Base-by-base conservation (phyloP, 2,888 invertebrate species). In the Lordiphosa andalusiaca region DNA sequence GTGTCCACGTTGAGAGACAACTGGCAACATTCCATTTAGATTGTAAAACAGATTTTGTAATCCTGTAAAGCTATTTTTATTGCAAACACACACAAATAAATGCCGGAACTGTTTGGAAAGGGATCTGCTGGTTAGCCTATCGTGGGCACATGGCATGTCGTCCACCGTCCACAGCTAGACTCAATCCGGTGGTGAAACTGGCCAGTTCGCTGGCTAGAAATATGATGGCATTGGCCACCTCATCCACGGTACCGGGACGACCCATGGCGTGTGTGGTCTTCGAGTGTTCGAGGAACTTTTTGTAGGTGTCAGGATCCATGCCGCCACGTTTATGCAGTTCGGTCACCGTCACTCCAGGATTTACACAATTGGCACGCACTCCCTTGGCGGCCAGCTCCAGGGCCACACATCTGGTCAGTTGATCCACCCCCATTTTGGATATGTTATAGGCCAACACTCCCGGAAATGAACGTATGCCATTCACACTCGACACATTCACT, bases 401-500 rank as follows among this genome's bases (percentile, higher is more conserved):
- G 3, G 99, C 98, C 0, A 94, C 92, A 89, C 98, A 98, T 74
- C 95, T 92, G 0, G 99, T 99, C 73, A 99, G 93, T 87, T 98
- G 98, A 90, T 99, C 99, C 0, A 98, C 91, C 0, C 97, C 95
- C 9, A 97, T 92, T 90, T 99, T 99, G 1, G 97, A 97, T 89
- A 98, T 93, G 73, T 94, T 94, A 88, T 99, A 99, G 0, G 97
- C 95, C 36, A 98, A 89, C 0, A 98, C 94, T 12, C 95, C 95
- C 0, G 98, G 93, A 88, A 98, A 98, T 41, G 98, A 93, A 84
- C 98, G 91, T 7, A 96, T 91, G 6, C 98, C 98, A 83, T 94
- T 95, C 0, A 98, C 96, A 87, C 98, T 98, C 0, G 98, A 98
- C 0, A 98, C 95, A 88, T 98, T 99, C 0, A 99, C 97, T 71